These are phyloP conservation scores for Sesia apiformis DNA, from an alignment of 2,888 invertebrate species.

Conservation along the genomic window DNA sequence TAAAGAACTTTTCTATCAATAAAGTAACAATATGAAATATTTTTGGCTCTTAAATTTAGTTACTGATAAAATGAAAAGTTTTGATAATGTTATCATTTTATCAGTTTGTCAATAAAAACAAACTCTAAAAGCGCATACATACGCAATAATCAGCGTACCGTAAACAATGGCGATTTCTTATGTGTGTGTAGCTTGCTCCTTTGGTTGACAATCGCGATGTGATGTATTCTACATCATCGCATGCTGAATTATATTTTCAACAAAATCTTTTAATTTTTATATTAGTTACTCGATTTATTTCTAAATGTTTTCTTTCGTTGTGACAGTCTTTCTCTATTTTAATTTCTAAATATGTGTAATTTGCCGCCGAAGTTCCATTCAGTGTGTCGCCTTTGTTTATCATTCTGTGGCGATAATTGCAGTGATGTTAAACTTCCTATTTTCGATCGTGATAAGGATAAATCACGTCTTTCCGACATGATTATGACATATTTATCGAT, in stretches of 20 bases:
- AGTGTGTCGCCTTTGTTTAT: conserved; percentile 95
- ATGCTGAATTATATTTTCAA: conserved; percentile 71
- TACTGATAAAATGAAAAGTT: conserved; percentile 16
- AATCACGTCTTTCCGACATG: conserved; percentile 80
- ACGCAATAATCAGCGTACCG: conserved; percentile 48
- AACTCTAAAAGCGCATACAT: conserved; percentile 41
- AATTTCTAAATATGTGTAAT: conserved; percentile 88
- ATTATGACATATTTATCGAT: conserved; percentile 87
- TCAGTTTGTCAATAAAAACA: conserved; percentile 58
- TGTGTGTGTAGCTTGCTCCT: conserved; percentile 71
- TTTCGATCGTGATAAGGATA: conserved; percentile 83
- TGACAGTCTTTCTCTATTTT: conserved; percentile 66
- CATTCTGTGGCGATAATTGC: conserved; percentile 80
- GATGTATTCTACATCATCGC: conserved; percentile 73
- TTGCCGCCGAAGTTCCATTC: conserved; percentile 94
- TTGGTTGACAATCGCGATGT: conserved; percentile 75
- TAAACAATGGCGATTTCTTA: conserved; percentile 57
- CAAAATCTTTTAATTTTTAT: conserved; percentile 67
- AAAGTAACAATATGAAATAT: too few species aligned
- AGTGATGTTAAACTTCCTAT: conserved; percentile 85
- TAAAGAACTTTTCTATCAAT: too few species aligned
- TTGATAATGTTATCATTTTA: conserved; percentile 67
- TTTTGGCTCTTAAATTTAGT: too few species aligned
- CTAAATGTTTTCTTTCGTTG: conserved; percentile 72
- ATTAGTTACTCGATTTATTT: conserved; percentile 67